Percentiles rank a stretch among this genome's conserved stretches.
Evolutionary conservation across 2,113 vertebrate species (phyloP).

Genomic region (Polypterus bichir): DNA sequence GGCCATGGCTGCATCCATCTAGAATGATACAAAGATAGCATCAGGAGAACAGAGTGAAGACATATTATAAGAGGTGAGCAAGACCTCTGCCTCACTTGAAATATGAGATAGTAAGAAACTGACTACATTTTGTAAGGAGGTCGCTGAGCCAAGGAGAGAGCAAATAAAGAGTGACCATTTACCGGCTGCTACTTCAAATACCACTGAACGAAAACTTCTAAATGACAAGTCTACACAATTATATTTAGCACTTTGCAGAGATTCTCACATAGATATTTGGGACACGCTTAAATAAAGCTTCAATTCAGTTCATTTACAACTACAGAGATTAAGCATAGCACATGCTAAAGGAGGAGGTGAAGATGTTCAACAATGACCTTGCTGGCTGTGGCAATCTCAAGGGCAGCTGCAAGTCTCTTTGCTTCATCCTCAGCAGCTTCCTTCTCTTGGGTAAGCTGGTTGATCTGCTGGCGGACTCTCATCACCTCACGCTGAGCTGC

Average conservation of each 20-base stretch:
- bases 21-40: conserved; percentile 10
- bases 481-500: conserved; percentile 32
- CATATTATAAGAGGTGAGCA: no score
- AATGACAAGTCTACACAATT: no score
- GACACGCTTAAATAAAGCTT: background rate
- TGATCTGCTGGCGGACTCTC: conserved; percentile 37
- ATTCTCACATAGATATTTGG: background rate
- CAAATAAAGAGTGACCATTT: no score
- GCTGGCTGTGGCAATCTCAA: conserved; percentile 39
- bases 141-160: no score
- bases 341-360: background rate
- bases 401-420: conserved; percentile 33
- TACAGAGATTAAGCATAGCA: no score
- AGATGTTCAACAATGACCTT: conserved; percentile 29
- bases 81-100: no score
- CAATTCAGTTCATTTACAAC: background rate
- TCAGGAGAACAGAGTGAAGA: no score
- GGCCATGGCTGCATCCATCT: conserved; percentile 42
- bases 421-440: conserved; percentile 35
- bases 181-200: no score
- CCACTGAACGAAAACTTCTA: no score
- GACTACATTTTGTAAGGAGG: no score
- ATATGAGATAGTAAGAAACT: no score
- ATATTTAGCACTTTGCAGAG: no score
- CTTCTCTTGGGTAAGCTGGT: conserved; percentile 34